phyloP scores from a whole-genome alignment of 2,797 vertebrate genomes.

The Labeo calbasu region DNA sequence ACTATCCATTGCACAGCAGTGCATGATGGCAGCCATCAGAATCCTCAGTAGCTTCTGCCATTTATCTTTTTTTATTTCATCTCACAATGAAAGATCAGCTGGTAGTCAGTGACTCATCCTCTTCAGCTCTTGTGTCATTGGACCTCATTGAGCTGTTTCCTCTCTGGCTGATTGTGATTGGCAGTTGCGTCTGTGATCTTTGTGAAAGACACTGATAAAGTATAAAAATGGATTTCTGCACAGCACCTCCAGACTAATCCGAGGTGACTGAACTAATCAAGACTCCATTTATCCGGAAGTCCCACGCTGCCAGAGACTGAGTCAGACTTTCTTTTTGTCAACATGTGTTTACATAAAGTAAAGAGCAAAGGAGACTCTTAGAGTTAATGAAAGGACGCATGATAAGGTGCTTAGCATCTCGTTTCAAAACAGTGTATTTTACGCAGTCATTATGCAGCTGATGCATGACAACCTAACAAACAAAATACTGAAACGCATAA shows the following conservation, averaged over 20 bases:
- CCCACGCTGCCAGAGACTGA: conserved; percentile 1
- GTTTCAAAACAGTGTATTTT: conserved; percentile 14
- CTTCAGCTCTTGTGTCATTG: conserved; percentile 37
- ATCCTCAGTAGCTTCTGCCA: neutral
- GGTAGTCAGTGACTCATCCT: conserved; percentile 50
- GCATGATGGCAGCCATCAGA: neutral
- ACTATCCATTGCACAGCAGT: neutral
- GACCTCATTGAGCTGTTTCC: conserved; percentile 19
- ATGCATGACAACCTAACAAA: conserved; percentile 13
- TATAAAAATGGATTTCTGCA: conserved; percentile 29
- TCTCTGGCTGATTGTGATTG: conserved; percentile 40
- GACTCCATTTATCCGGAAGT: conserved; percentile 12
- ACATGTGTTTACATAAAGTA: conserved; percentile 29
- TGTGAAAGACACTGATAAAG: conserved; percentile 19
- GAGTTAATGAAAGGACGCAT: neutral
- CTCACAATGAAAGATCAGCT: conserved; percentile 34
- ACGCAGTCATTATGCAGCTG: neutral
- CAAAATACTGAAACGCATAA: neutral
- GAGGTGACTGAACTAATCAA: conserved; percentile 35
- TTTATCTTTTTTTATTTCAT: conserved; percentile 14
- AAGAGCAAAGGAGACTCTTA: conserved; percentile 13
- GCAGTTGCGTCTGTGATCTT: conserved; percentile 3
- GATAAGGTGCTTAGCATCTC: conserved; percentile 29
- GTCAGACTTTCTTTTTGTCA: conserved; percentile 28
- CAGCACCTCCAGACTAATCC: neutral